These are phyloP conservation scores for Thrips palmi DNA, from an alignment of 1,140 invertebrate species.

Conservation along the genomic window DNA sequence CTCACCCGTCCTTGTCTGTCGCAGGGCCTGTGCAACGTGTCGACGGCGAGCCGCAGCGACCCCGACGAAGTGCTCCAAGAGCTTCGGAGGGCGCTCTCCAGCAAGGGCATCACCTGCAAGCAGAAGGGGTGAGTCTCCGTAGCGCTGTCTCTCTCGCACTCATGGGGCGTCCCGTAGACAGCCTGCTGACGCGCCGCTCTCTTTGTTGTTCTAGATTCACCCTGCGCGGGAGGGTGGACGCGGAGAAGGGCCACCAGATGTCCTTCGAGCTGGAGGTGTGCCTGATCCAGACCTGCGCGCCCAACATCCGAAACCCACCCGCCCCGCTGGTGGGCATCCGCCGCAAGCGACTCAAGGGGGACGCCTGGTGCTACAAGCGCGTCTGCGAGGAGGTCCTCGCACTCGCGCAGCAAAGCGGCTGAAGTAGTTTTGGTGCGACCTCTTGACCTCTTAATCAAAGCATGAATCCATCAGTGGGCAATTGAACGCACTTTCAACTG, in stretches of 20 bases:
- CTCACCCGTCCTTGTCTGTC: no score
- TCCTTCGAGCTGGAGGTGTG: slow-evolving; percentile 72
- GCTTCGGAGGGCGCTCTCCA: slow-evolving; percentile 37
- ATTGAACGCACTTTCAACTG: no score
- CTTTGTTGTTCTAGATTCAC: slow-evolving; percentile 32
- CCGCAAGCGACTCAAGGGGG: slow-evolving; percentile 60
- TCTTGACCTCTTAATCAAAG: no score
- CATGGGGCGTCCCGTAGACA: no score
- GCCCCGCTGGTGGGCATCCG: slow-evolving; percentile 41
- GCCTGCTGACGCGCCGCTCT: no score
- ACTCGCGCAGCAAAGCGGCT: no score
- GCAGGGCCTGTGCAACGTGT: slow-evolving; percentile 54
- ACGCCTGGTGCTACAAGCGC: slow-evolving; percentile 70
- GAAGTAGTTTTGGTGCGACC: no score
- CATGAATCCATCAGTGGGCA: no score
- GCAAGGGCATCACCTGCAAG: slow-evolving; percentile 45
- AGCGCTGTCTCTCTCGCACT: no score
- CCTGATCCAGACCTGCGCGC: slow-evolving; percentile 27
- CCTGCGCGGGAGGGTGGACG: slow-evolving; percentile 35
- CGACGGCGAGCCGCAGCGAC: slow-evolving; percentile 41
- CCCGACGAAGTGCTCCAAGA: slow-evolving; percentile 43
- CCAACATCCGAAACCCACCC: slow-evolving; percentile 15
- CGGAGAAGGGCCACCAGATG: slow-evolving; percentile 21
- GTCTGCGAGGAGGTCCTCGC: slow-evolving; percentile 70
- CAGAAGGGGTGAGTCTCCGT: slow-evolving; percentile 59